Evolutionary conservation across 2,888 invertebrate genomes (phyloP).

Genomic region (Harpalus rufipes): DNA sequence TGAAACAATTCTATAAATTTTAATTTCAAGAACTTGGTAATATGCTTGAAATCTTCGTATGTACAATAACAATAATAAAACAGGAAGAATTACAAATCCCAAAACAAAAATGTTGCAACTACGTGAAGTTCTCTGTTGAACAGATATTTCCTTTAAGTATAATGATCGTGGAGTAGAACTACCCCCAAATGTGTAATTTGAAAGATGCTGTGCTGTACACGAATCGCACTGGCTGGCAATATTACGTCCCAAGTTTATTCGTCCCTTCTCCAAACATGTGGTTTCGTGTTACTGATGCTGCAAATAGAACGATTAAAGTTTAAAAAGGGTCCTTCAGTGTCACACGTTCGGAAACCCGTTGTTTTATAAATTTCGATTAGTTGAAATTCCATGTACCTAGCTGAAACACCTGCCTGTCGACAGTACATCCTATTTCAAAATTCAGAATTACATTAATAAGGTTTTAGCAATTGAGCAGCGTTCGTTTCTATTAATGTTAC

Average conservation of each 20-base stretch:
- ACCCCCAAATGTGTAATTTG: conserved; percentile 26
- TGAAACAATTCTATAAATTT: too few species aligned
- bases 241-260: not conserved
- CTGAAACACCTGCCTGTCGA: not conserved
- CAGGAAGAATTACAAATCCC: not conserved
- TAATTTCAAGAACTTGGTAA: too few species aligned
- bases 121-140: not conserved
- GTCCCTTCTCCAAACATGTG: not conserved
- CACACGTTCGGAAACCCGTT: not conserved
- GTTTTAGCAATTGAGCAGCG: too few species aligned
- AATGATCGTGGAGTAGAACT: conserved; percentile 11
- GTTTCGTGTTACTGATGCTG: not conserved
- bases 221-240: not conserved
- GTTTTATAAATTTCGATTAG: not conserved
- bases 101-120: not conserved
- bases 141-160: conserved; percentile 20
- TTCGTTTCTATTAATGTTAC: too few species aligned
- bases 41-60: too few species aligned
- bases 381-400: not conserved
- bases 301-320: not conserved
- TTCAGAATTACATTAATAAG: too few species aligned
- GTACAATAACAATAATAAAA: too few species aligned
- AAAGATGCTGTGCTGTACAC: conserved; percentile 11
- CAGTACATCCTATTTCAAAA: too few species aligned
- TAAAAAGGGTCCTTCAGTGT: not conserved